Conservation (phyloP, 2,888 invertebrate genomes). For the Polia nebulosa region DNA sequence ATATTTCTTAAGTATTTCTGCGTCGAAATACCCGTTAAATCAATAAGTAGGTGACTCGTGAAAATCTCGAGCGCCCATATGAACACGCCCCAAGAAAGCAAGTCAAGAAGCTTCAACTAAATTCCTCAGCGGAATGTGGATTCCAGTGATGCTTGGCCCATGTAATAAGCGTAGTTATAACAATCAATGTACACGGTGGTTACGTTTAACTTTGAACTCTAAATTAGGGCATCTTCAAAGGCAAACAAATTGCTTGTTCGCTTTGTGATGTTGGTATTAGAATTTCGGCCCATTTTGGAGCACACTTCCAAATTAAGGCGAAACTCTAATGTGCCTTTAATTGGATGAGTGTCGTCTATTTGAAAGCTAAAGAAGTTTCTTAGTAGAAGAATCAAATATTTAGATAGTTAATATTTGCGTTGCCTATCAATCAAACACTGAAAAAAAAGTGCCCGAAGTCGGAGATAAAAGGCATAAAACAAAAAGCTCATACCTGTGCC, state of each 20-base stretch:
- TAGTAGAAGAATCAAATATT: background rate
- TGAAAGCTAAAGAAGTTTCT: background rate
- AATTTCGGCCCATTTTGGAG: conserved; percentile 13
- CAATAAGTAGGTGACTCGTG: conserved; percentile 56
- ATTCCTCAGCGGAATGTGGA: conserved; percentile 69
- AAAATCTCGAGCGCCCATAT: conserved; percentile 50
- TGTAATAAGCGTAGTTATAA: conserved; percentile 61
- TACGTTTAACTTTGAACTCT: conserved; percentile 50
- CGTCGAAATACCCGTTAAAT: conserved; percentile 38
- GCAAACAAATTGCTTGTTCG: conserved; percentile 37
- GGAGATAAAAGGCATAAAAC: background rate
- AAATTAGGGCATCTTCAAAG: conserved; percentile 56
- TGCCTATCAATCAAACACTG: background rate
- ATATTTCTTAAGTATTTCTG: conserved; percentile 20
- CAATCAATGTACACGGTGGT: conserved; percentile 45
- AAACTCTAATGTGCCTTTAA: conserved; percentile 18
- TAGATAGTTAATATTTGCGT: background rate
- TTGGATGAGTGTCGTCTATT: conserved; percentile 2
- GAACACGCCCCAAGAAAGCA: conserved; percentile 63
- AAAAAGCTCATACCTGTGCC: background rate
- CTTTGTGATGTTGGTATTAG: conserved; percentile 27
- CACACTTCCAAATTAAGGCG: conserved; percentile 14
- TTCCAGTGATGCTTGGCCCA: conserved; percentile 62
- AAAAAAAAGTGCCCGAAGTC: background rate
- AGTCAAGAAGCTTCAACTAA: conserved; percentile 69